Percentiles rank a stretch among this genome's conserved stretches.
These are phyloP conservation scores for Crenichthys baileyi DNA, from an alignment of 2,797 vertebrate species.

Conservation along the genomic window DNA sequence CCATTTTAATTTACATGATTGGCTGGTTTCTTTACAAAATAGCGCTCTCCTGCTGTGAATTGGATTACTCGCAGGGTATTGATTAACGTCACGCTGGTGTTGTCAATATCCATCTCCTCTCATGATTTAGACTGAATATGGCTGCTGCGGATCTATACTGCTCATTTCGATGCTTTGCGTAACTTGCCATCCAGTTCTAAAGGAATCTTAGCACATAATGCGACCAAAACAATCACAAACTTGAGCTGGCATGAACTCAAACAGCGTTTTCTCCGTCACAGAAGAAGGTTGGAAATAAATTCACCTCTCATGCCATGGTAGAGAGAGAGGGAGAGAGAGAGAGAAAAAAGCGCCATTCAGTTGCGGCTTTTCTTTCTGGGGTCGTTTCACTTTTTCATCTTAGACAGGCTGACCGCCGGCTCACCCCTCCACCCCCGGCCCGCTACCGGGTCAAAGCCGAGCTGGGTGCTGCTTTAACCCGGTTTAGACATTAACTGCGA, in stretches of 20 bases:
- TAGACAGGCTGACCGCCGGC: conserved; percentile 80
- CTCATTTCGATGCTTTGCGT: neutral
- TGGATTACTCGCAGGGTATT: neutral
- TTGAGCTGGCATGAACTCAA: neutral
- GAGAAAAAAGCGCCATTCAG: conserved; percentile 65
- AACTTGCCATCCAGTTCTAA: neutral
- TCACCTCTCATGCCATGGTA: conserved; percentile 15
- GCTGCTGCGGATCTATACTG: neutral
- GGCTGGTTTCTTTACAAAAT: neutral
- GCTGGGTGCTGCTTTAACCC: conserved; percentile 72
- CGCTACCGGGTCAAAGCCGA: conserved; percentile 79
- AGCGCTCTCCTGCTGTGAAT: neutral
- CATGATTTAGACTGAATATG: neutral
- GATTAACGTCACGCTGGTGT: neutral
- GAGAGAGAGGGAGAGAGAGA: neutral
- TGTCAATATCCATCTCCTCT: neutral
- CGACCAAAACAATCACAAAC: neutral
- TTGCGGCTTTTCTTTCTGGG: conserved; percentile 70
- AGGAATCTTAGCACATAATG: neutral
- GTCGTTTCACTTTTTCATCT: conserved; percentile 83
- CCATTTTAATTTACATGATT: neutral
- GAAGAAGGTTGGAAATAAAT: neutral
- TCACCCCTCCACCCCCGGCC: conserved; percentile 77
- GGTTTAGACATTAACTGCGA: conserved; percentile 80
- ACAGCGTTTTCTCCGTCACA: neutral